phyloP scores from a whole-genome alignment of 2,888 invertebrate species.

The Megaustenia siamemsis region DNA sequence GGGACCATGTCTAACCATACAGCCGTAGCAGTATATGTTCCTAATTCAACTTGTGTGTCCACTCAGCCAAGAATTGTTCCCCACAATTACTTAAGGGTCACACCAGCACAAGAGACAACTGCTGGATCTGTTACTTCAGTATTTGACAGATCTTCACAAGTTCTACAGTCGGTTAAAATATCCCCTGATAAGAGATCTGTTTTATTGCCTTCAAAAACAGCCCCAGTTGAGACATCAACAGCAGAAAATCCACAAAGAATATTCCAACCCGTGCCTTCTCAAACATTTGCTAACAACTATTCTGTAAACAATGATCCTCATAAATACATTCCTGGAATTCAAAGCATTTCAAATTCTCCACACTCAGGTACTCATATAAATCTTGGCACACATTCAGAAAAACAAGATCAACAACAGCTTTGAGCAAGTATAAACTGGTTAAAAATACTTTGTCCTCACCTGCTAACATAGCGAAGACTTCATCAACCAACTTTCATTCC shows the following conservation, averaged over 20 bases:
- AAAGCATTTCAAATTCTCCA: neutral
- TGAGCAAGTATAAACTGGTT: constrained; percentile 32
- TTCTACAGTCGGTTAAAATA: neutral
- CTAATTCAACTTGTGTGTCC: neutral
- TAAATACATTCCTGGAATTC: neutral
- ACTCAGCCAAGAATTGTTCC: neutral
- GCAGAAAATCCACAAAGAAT: neutral
- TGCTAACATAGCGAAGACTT: neutral
- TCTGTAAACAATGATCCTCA: neutral
- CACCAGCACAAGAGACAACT: neutral
- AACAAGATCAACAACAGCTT: neutral
- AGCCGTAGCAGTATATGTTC: neutral
- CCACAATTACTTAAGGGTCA: neutral
- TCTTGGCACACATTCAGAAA: neutral
- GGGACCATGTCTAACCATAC: neutral
- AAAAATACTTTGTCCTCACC: neutral
- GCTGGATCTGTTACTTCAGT: neutral
- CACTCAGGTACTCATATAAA: neutral
- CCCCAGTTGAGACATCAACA: too few relatives aligned
- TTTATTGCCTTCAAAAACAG: neutral
- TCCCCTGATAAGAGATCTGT: constrained; percentile 39
- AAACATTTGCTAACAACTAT: neutral
- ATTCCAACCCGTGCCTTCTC: too few relatives aligned
- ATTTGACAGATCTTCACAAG: neutral
- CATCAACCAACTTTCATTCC: neutral